These are phyloP conservation scores for Rhynchophorus ferrugineus DNA, from an alignment of 1,140 invertebrate genomes.

Conservation along the genomic window DNA sequence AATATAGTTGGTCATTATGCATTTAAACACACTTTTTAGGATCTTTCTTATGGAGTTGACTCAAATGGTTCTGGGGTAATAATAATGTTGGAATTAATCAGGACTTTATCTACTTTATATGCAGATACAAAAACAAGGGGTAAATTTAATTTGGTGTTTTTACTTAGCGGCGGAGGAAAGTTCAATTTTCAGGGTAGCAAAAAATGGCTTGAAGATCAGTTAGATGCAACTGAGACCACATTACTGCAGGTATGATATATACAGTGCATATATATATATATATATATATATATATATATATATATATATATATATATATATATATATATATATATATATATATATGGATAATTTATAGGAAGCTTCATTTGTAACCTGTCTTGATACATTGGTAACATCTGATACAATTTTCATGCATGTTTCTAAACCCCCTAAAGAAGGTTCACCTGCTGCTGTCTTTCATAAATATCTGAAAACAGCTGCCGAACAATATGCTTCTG, in stretches of 20 bases:
- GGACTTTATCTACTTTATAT: constrained; percentile 90
- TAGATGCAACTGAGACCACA: constrained; percentile 66
- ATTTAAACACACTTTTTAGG: constrained; percentile 48
- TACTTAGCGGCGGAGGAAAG: constrained; percentile 86
- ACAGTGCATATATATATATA: no score
- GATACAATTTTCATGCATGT: constrained; percentile 80
- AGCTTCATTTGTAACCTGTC: constrained; percentile 81
- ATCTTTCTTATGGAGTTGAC: constrained; percentile 77
- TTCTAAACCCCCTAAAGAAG: constrained; percentile 91
- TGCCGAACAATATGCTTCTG: constrained; percentile 42
- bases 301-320: no score
- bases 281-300: no score
- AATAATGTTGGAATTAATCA: constrained; percentile 78
- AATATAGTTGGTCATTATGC: no score
- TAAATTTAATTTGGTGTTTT: constrained; percentile 81
- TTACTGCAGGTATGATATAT: constrained; percentile 64
- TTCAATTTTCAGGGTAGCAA: constrained; percentile 91
- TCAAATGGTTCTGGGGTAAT: constrained; percentile 91
- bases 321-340: no score
- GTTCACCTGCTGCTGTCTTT: constrained; percentile 63
- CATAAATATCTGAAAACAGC: constrained; percentile 61
- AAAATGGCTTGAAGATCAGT: constrained; percentile 92
- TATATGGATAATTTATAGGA: constrained; percentile 53
- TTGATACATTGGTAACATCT: constrained; percentile 75
- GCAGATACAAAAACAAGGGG: constrained; percentile 70